Evolutionary conservation across 2,797 vertebrate genomes (phyloP), one percentile per base, ranked within the genome.

Genomic region (Arnoldichthys spilopterus): DNA sequence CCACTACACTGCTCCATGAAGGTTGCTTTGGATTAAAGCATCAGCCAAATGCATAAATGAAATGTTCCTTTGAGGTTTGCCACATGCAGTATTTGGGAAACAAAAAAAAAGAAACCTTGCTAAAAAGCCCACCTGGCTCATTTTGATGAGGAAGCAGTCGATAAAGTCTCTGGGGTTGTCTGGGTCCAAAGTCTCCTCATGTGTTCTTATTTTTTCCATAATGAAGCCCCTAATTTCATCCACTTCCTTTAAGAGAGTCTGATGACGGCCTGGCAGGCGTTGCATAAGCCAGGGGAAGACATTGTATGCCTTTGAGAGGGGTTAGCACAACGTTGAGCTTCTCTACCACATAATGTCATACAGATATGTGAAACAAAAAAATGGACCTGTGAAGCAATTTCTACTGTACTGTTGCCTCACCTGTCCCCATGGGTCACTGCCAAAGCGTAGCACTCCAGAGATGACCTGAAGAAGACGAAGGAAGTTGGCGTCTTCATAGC

Each of bases 81-180:
- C 3, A 37, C 34, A 37, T 37, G 34, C 34, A 3, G 34, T 5
- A 15, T 54, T 54, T 7, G 20, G 49, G 49, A 51, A 51, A 18
- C 49, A 51, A 24, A n/a, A 54, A 1, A 54, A 7, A 2, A 22
- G 4, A 54, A 22, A 2, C 20, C 51, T 49, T 54, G 24, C 54
- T 58, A 15, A 51, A n/a, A 61, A 34, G 59, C 30, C 22, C 62
- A 85, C 92, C 89, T 92, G 89, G 24, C 91, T 66, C 9, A 91
- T 87, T 76, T 71, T 74, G 49, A 90, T 75, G 56, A 95, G 90
- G 80, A 94, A 94, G 75, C 90, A 92, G 88, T 95, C 93, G 0
- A 92, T 93, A 43, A 85, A 93, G 82, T 94, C 93, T 71, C 87
- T 78, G 0, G 91, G 92, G n/a, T 78, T 76, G 47, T 30, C 83